Evolutionary conservation across 2,797 vertebrate species (phyloP), one percentile per base, ranked within the genome.

Genomic region (Ptychobarbus kaznakovi): DNA sequence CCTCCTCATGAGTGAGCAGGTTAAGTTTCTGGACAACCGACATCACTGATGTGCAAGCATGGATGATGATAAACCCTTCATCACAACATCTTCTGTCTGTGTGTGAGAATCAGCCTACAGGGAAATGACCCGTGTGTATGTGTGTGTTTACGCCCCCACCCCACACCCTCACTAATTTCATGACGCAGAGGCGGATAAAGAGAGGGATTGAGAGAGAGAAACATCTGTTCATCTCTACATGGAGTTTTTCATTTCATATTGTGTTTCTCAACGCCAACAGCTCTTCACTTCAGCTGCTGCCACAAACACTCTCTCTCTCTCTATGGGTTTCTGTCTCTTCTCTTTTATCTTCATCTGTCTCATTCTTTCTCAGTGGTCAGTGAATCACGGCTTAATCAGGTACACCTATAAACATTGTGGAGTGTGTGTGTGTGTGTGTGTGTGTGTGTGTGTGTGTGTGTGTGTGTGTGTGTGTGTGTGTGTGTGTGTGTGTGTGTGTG

Each of bases 321-420:
- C 11, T 32, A 18, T 83, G 10, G 56, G 6, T 56, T 9, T 75
- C 3, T 53, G 5, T 53, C 28, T 76, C 74, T 76, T 18, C 11
- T 38, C 13, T 22, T 65, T 40, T 79, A 28, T 8, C 38, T 2
- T 63, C 58, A n/a, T 65, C 38, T 13, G 13, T 22, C 35, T 74
- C 58, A 40, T 44, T 42, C 51, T 65, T 61, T 80, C 82, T 83
- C 87, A 85, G 88, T 75, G 74, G 79, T 84, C 87, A 86, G 88
- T 77, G 74, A 73, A 85, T 90, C 90, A 92, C 83, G 88, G 82
- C 88, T 91, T 93, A 92, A 93, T 93, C 90, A 89, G 88, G 89
- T 85, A 86, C 87, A 90, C 85, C 88, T 86, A 83, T 80, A 86
- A 84, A 78, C 80, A 81, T 73, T 38, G 53, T 2, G 69, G 81